Evolutionary conservation across 2,888 invertebrate genomes (phyloP), one percentile per base, ranked within the genome.

Genomic region (Apotomis betuletana): DNA sequence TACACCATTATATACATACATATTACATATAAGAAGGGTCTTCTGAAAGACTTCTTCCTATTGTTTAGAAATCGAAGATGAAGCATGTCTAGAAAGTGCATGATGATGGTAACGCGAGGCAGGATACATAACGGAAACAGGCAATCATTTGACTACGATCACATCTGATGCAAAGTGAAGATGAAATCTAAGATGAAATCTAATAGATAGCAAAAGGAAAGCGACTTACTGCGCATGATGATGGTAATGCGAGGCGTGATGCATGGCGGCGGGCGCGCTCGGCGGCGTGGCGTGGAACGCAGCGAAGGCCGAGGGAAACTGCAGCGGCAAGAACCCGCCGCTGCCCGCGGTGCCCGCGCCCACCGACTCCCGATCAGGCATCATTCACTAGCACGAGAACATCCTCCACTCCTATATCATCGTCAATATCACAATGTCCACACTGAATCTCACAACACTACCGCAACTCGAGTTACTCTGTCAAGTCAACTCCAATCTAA

Each of bases 241-340:
- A 77, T 93, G 92, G 75, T 91, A 92, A 79, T 93, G 94, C 77
- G 90, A 94, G 75, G 90, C 94, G 92, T 87, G 95, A 87, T 94
- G 92, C 94, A 94, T 92, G 62, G 94, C 94, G 87, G 94, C 86
- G 90, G 84, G 88, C 90, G 95, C 91, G 79, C 96, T 92, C 83
- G 94, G 90, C 91, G 94, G 88, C 92, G 94, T 88, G 78, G 94
- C 95, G 84, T 96, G 94, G 86, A 95, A 95, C 57, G 95, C 94
- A 73, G 94, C 94, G 79, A 94, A 94, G 69, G 94, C 94, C 77
- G 94, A 94, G 61, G 94, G 94, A 81, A 94, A 94, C 86, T 94
- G 94, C 78, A 94, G 89, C 80, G 94, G 94, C 89, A 94, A 86
- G 87, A 94, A 94, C 87, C 94, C 85, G 88, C 93, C 86, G 86